Percentiles rank a stretch among this genome's conserved stretches.
phyloP scores from a whole-genome alignment of 2,113 vertebrate genomes.

The Sturnus vulgaris region DNA sequence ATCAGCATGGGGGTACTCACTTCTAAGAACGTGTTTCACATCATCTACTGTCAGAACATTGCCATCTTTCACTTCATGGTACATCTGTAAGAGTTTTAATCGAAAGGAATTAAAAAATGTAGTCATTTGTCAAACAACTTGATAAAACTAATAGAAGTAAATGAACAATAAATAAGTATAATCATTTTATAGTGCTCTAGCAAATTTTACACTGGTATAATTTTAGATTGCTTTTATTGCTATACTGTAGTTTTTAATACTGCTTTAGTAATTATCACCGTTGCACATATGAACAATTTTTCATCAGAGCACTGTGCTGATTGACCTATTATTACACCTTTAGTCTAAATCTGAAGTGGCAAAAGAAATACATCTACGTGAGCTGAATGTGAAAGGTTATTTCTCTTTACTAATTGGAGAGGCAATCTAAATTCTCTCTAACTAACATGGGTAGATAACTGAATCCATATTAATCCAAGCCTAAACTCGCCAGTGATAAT shows the following conservation, averaged over 20 bases:
- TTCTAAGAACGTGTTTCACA: conserved; percentile 79
- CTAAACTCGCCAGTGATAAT: not conserved
- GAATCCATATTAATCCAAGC: not conserved
- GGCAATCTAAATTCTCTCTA: not conserved
- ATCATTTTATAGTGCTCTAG: not conserved
- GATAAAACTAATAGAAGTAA: not conserved
- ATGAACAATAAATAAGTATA: not conserved
- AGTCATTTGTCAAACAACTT: not conserved
- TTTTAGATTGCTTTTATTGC: not conserved
- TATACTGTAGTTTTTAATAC: not conserved
- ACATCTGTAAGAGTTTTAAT: conserved; percentile 79
- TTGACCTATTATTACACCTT: not conserved
- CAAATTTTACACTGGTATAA: not conserved
- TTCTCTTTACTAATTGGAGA: not conserved
- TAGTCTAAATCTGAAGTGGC: not conserved
- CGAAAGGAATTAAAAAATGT: not conserved
- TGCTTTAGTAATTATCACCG: not conserved
- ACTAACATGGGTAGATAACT: not conserved
- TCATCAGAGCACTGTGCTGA: not conserved
- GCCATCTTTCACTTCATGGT: conserved; percentile 74
- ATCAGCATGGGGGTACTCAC: conserved; percentile 80
- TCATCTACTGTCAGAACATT: conserved; percentile 76
- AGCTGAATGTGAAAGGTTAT: not conserved
- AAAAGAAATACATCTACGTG: not conserved
- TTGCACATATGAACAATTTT: not conserved